phyloP scores from a whole-genome alignment of 2,797 vertebrate genomes.

The Gadopsis bispinosus region DNA sequence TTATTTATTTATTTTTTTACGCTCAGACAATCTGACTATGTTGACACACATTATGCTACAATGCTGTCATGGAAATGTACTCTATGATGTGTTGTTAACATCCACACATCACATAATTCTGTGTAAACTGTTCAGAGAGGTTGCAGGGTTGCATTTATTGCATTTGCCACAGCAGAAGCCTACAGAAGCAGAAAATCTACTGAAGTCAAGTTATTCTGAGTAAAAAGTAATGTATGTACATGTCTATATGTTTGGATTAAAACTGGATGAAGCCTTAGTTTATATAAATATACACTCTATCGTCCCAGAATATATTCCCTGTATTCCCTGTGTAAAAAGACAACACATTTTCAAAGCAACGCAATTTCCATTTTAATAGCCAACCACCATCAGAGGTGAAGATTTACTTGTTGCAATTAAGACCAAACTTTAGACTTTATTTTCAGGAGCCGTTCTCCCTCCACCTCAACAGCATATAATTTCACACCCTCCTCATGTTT shows the following conservation, averaged over 20 bases:
- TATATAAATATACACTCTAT: too few species aligned
- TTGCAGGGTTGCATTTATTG: constrained; percentile 18
- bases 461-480: neutral
- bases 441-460: neutral
- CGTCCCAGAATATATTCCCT: neutral
- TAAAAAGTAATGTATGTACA: neutral
- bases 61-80: constrained; percentile 70
- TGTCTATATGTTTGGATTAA: neutral
- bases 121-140: constrained; percentile 51
- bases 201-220: neutral
- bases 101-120: constrained; percentile 60
- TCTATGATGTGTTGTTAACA: constrained; percentile 71
- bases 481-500: neutral
- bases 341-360: neutral
- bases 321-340: neutral
- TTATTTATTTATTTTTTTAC: constrained; percentile 21
- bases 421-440: neutral
- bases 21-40: constrained; percentile 68
- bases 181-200: neutral
- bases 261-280: neutral
- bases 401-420: constrained; percentile 13
- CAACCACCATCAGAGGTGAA: neutral
- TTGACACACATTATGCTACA: constrained; percentile 76
- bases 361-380: neutral
- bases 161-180: constrained; percentile 30